Conservation (phyloP, 1,140 invertebrate species). For the Drosophila orosa region DNA sequence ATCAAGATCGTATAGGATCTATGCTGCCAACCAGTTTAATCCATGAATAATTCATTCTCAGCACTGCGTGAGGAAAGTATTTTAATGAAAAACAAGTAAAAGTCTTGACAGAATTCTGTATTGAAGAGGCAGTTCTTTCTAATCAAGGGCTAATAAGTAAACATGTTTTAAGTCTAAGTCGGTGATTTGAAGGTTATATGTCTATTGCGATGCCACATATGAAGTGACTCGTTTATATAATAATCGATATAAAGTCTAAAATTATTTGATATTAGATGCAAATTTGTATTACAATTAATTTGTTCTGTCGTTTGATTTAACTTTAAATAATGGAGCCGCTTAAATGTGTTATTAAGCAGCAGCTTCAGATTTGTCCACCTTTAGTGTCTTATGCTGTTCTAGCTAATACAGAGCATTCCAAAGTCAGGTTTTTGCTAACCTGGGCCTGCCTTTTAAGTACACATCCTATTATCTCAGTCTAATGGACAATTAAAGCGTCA, state of each 20-base stretch:
- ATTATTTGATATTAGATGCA: background rate
- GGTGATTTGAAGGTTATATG: background rate
- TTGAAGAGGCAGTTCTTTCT: slow-evolving; percentile 11
- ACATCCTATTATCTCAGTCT: slow-evolving; percentile 18
- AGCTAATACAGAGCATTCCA: slow-evolving; percentile 2
- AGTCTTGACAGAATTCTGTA: background rate
- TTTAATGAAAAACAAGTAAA: slow-evolving; percentile 8
- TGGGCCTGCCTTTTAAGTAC: slow-evolving; percentile 9
- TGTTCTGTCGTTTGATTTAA: background rate
- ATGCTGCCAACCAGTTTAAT: slow-evolving; percentile 17
- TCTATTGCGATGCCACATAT: background rate
- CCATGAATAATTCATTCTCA: slow-evolving; percentile 22
- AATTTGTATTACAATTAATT: background rate
- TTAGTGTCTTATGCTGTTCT: background rate
- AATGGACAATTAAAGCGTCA: slow-evolving; percentile 30
- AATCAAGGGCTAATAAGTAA: slow-evolving; percentile 9
- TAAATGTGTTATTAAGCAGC: background rate
- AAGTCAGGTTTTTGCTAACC: background rate
- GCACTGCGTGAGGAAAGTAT: slow-evolving; percentile 16
- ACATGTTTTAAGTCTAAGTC: background rate
- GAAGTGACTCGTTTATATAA: background rate
- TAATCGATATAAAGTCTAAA: background rate
- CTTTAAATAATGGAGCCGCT: background rate
- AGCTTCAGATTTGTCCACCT: background rate
- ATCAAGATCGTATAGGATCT: slow-evolving; percentile 14